Conservation (phyloP, 2,888 invertebrate genomes). For the Autographa gamma region DNA sequence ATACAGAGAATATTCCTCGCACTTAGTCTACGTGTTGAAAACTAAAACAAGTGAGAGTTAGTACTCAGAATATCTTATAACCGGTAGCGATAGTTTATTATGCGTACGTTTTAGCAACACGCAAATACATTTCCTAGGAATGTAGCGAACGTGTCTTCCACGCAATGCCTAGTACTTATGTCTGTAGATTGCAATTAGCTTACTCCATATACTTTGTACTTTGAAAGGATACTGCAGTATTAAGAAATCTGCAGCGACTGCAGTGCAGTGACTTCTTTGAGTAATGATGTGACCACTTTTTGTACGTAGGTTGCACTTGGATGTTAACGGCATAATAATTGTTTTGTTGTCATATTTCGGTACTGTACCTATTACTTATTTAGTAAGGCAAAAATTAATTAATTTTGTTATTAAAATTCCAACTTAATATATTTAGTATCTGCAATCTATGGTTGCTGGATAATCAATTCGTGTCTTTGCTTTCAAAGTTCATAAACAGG, state of each 20-base stretch:
- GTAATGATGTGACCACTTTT: constrained; percentile 8
- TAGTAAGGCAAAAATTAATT: no score
- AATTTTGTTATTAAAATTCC: no score
- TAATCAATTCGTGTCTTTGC: no score
- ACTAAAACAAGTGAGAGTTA: constrained; percentile 41
- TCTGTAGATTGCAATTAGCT: constrained; percentile 22
- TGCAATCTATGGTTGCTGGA: no score
- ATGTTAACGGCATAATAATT: no score
- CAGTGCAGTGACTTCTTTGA: neutral
- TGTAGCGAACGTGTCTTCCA: constrained; percentile 46
- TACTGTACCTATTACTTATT: no score
- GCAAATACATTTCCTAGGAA: constrained; percentile 61
- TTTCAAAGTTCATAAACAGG: no score
- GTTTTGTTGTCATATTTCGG: no score
- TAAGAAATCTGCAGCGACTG: neutral
- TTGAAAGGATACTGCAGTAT: neutral
- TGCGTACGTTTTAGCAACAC: constrained; percentile 48
- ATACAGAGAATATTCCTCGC: neutral
- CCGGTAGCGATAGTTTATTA: constrained; percentile 49
- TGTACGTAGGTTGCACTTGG: neutral
- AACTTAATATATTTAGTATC: no score
- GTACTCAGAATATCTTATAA: constrained; percentile 41
- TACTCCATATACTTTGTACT: constrained; percentile 21
- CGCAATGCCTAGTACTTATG: constrained; percentile 41
- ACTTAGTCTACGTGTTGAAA: neutral